Evolutionary conservation across 2,888 invertebrate genomes (phyloP).

Genomic region (Gibbula magus): DNA sequence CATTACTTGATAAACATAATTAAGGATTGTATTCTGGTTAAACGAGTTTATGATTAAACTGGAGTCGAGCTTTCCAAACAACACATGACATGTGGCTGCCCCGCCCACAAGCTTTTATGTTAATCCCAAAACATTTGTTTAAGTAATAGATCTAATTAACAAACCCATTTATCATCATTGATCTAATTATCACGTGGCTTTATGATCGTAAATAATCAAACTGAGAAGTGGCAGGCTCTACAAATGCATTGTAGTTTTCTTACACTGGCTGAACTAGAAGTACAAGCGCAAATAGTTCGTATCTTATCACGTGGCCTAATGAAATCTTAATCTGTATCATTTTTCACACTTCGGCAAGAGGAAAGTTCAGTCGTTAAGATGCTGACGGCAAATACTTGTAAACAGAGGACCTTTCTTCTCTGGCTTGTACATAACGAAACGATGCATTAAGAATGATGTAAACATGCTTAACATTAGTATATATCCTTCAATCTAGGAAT

Average conservation of each 20-base stretch:
- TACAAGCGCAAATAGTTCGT: background rate
- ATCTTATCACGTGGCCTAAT: no score
- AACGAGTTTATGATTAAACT: background rate
- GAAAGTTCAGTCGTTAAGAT: no score
- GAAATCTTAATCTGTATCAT: no score
- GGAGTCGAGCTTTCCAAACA: background rate
- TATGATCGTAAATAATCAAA: slow-evolving; percentile 24
- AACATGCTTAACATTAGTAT: no score
- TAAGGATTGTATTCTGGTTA: background rate
- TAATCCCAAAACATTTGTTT: background rate
- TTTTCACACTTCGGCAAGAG: no score
- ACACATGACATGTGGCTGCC: background rate
- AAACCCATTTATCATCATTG: background rate
- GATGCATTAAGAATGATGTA: no score
- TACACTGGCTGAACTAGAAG: background rate
- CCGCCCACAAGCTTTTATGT: background rate
- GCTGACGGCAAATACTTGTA: no score
- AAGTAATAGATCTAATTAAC: slow-evolving; percentile 2
- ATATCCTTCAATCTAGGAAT: no score
- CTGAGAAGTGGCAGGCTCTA: background rate
- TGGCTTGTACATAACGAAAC: no score
- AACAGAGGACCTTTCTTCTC: no score
- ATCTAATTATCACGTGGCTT: slow-evolving; percentile 6
- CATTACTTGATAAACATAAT: slow-evolving; percentile 8
- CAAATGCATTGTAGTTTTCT: slow-evolving; percentile 14